Base-by-base conservation (phyloP, 2,797 vertebrate species). In the Rhinella marina region DNA sequence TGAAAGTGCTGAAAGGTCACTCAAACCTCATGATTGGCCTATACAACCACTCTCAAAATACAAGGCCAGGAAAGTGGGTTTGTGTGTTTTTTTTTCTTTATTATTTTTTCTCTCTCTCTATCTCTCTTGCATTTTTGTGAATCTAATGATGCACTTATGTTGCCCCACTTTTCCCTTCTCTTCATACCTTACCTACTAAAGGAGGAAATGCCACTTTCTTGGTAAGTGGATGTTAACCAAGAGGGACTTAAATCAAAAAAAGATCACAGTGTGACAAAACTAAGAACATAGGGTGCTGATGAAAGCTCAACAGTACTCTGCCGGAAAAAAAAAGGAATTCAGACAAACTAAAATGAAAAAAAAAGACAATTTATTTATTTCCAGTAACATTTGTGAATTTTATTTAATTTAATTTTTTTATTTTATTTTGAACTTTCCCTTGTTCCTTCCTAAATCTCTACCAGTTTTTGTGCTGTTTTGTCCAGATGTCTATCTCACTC, bases 111-210 rank as follows among this genome's bases (percentile, higher is more conserved):
- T 91, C 92, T 94, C 91, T 95, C 93, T 95, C 94, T 95, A 92
- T 96, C 94, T 96, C 98, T 99, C 98, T 99, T 99, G 98, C 98
- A 97, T 99, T 99, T 96, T 98, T 99, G 97, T 99, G 98, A 99
- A 97, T 99, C 97, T 99, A 99, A 99, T 98, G 98, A 99, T 99
- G 98, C 97, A 99, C 98, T 99, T 98, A 99, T 98, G 98, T 98
- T 99, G 96, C 98, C 97, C 97, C 97, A 96, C 98, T 99, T 99
- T 99, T 99, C 98, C 98, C 98, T 98, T 99, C 96, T 99, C 97
- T 99, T 99, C 98, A 99, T 97, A 99, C 97, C 98, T 99, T 98
- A 99, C 98, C 98, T 99, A 99, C 98, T 99, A 99, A 99, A 99
- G 98, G 98, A 99, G 98, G 98, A 98, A 99, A 98, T 98, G 94